Evolutionary conservation across 2,797 vertebrate species (phyloP).

Genomic region (Anabacerthia variegaticeps): DNA sequence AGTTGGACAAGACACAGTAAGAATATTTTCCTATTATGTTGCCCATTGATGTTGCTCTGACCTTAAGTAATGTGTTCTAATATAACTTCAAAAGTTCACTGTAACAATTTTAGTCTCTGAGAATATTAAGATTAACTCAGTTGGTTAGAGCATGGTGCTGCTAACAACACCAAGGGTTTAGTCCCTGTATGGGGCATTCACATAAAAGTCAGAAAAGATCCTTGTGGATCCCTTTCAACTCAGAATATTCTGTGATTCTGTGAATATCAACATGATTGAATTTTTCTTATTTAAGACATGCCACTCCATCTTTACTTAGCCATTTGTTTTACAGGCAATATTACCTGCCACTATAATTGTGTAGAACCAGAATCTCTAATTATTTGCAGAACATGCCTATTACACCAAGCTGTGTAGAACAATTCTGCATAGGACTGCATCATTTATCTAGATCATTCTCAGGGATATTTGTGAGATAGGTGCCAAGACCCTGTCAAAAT

Average conservation of each 20-base stretch:
- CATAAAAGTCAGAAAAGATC: not conserved
- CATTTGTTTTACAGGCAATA: not conserved
- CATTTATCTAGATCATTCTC: not conserved
- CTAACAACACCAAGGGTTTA: not conserved
- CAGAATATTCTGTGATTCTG: not conserved
- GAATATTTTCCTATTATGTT: not conserved
- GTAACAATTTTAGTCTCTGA: not conserved
- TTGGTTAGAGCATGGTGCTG: not conserved
- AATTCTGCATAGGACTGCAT: not conserved
- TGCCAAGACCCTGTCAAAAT: not conserved
- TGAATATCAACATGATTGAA: not conserved
- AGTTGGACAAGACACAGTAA: not conserved
- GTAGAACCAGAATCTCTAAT: not conserved
- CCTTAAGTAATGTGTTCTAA: not conserved
- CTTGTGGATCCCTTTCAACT: not conserved
- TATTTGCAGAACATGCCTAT: not conserved
- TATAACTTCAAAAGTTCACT: not conserved
- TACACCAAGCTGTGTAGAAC: not conserved
- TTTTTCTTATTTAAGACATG: not conserved
- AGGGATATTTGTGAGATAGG: not conserved
- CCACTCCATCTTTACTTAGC: not conserved
- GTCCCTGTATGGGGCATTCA: not conserved
- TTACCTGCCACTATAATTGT: not conserved
- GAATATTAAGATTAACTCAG: not conserved
- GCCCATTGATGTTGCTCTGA: not conserved